Evolutionary conservation across 2,888 invertebrate genomes (phyloP).

Genomic region (Flexamia atlantica): DNA sequence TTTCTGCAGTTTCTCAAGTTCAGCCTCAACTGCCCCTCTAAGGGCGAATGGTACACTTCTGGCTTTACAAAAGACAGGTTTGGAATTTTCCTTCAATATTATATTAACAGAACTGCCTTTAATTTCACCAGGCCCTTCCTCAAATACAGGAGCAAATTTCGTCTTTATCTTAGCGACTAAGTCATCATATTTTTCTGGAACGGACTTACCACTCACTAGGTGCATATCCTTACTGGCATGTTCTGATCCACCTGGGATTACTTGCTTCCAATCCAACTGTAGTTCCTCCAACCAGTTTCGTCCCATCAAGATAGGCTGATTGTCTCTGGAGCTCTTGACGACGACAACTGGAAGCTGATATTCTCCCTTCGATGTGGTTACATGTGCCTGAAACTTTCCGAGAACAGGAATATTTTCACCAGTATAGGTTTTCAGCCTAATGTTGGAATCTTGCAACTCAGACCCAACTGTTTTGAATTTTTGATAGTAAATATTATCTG

Average conservation of each 20-base stretch:
- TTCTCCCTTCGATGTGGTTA: background rate
- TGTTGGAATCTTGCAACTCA: background rate
- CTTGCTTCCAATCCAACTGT: background rate
- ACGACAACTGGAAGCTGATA: background rate
- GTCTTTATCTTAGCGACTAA: background rate
- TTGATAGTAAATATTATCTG: background rate
- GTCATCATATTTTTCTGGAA: background rate
- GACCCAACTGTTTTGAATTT: background rate
- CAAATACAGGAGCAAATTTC: constrained; percentile 15
- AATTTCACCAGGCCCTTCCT: background rate
- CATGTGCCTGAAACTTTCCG: background rate
- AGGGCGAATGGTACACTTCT: constrained; percentile 12
- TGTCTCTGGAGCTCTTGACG: background rate
- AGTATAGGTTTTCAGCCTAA: background rate
- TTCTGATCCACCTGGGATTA: background rate
- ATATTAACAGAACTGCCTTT: background rate
- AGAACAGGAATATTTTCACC: background rate
- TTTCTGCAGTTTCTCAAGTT: constrained; percentile 3
- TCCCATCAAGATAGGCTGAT: background rate
- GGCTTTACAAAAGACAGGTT: constrained; percentile 26
- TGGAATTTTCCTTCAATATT: constrained; percentile 14
- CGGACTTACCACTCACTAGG: background rate
- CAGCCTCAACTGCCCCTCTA: background rate
- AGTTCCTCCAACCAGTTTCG: background rate
- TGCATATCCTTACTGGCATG: background rate